A percentile compares a stretch with the other conserved stretches of the same genome.
Evolutionary conservation across 2,113 vertebrate species (phyloP).

Genomic region (Poecile atricapillus): DNA sequence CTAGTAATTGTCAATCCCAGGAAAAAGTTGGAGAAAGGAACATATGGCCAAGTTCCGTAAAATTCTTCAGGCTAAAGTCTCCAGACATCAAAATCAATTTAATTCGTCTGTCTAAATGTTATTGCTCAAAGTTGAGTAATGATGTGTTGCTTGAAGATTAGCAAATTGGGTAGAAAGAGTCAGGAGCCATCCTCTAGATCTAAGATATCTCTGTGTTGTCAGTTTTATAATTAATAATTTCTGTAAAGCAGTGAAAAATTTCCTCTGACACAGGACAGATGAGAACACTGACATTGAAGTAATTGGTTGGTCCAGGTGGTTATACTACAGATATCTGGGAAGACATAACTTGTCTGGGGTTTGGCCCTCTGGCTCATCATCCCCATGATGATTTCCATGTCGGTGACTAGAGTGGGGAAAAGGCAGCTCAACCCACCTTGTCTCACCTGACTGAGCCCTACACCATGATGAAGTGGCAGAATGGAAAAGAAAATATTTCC

Average conservation of each 20-base stretch:
- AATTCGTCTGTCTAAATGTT: constrained; percentile 13
- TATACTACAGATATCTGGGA: not conserved
- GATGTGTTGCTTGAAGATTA: not conserved
- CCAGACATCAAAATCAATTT: not conserved
- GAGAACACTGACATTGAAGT: not conserved
- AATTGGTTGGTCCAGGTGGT: not conserved
- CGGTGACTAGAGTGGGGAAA: not conserved
- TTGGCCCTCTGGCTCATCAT: not conserved
- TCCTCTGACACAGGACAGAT: not conserved
- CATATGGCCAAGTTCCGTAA: not conserved
- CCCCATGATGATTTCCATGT: rapidly evolving
- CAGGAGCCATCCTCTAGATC: not conserved
- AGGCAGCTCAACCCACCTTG: rapidly evolving
- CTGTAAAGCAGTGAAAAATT: not conserved
- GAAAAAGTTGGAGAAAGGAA: not conserved
- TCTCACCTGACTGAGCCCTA: not conserved
- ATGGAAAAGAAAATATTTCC: not conserved
- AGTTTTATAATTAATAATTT: not conserved
- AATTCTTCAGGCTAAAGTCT: not conserved
- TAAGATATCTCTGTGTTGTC: not conserved
- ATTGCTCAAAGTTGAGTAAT: not conserved
- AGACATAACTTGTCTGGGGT: not conserved
- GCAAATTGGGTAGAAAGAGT: not conserved
- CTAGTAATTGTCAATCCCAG: not conserved
- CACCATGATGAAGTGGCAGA: not conserved